Evolutionary conservation across 2,888 invertebrate genomes (phyloP), one percentile per base, ranked within the genome.

Genomic region (Sesia bembeciformis): DNA sequence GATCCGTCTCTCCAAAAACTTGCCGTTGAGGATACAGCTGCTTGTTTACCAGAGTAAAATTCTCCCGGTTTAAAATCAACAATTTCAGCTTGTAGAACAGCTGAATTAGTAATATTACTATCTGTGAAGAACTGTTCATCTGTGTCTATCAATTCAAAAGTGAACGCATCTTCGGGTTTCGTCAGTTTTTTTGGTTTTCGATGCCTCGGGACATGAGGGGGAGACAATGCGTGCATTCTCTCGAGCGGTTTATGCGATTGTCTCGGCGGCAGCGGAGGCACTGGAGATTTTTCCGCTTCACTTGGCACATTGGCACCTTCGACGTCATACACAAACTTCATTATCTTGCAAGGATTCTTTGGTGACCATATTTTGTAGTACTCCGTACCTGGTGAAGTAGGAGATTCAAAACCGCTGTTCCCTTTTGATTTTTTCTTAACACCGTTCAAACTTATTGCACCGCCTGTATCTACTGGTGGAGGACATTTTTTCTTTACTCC

Each of bases 131-230:
- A 89, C 60, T 91, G 90, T 72, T 96, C 96, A 70, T 96, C 96
- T 6, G 94, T 95, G 68, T 96, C 96, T 58, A 96, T 93, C 56
- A 96, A 91, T 77, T 96, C 96, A 75, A 96, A 96, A 62, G 93
- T 93, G 73, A 96, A 96, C 52, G 94, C 93, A 74, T 96, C 96
- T 74, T 95, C 95, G 49, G 93, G 93, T 60, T 91, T 90, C 51
- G 89, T 80, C 56, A 91, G 76, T 68, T 91, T 92, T 76, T 93
- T 93, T 60, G 93, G 93, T 79, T 94, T 94, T 67, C 93, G 90
- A 68, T 93, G 92, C 57, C 93, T 82, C 51, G 92, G 91, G 64
- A 95, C 91, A 73, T 92, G 91, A 3, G 95, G 94, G 39, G 95
- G 95, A 72, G 90, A 90, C 56, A 90, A 68, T 81, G 88, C 93